Conservation (phyloP, 2,113 vertebrate species). For the Halcyon senegalensis region DNA sequence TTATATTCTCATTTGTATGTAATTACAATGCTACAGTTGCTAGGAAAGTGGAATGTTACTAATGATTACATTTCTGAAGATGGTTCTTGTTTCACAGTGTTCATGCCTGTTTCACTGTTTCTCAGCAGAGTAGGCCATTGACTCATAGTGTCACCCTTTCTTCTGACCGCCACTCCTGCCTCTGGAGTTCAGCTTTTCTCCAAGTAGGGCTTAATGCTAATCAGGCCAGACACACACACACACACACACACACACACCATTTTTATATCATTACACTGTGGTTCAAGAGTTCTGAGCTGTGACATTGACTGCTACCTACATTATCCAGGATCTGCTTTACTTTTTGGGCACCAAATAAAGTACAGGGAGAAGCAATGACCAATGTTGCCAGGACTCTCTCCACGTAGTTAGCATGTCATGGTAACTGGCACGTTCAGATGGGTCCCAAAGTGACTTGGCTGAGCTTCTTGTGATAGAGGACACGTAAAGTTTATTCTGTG, state of each 20-base stretch:
- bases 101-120: neutral
- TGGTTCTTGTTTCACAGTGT: neutral
- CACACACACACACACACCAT: neutral
- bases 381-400: neutral
- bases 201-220: neutral
- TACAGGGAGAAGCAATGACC: neutral
- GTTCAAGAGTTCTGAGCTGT: neutral
- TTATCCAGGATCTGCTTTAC: neutral
- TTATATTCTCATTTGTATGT: neutral
- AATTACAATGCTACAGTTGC: neutral
- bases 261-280: neutral
- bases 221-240: neutral
- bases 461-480: neutral
- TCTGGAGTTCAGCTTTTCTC: neutral
- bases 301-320: neutral
- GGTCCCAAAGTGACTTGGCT: neutral
- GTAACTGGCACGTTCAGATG: neutral
- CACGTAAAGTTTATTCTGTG: neutral
- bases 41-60: neutral
- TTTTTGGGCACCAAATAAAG: neutral
- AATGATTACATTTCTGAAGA: neutral
- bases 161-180: neutral
- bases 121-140: neutral
- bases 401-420: fast-evolving
- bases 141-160: neutral